Evolutionary conservation across 2,888 invertebrate species (phyloP), one percentile per base, ranked within the genome.

Genomic region (Trichacis sp.): DNA sequence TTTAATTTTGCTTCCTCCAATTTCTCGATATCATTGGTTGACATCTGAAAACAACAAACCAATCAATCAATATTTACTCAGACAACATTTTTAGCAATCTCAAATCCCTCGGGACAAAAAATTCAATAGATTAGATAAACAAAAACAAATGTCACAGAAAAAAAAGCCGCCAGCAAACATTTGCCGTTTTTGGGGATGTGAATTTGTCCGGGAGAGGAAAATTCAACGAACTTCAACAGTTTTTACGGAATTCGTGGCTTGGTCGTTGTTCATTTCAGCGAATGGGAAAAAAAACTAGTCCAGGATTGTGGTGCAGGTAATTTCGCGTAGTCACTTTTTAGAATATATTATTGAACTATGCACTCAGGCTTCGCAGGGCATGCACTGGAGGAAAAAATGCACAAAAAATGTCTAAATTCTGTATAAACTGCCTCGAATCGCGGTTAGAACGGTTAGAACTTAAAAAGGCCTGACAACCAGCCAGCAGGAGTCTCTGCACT

Each of bases 1-100:
- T 94, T 95, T 18, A 98, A 85, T 84, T 97, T 97, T 42, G 93
- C 96, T 85, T 97, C 97, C 85, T 97, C 96, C 62, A 93, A 84
- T 81, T 94, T 95, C 78, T 95, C 95, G 77, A 95, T 86, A 77
- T 94, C 94, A 79, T 92, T 89, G 4, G 88, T 83, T 36, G 86
- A 84, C 75, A 87, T 76, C 84, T 87, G 63, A 30, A 80, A 24
- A 8, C 24, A 24, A 24, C n/a, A n/a, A n/a, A n/a, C n/a, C n/a
- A n/a, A n/a, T n/a, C n/a, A n/a, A n/a, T n/a, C n/a, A 36, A 36
- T 36, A 36, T 36, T n/a, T 36, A 3, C 24, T 24, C 24, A 8
- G 24, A n/a, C n/a, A n/a, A n/a, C n/a, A n/a, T n/a, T n/a, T n/a
- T n/a, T n/a, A n/a, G n/a, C n/a, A n/a, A n/a, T n/a, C n/a, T n/a